A percentile compares a stretch with the other conserved stretches of the same genome.
phyloP scores from a whole-genome alignment of 2,113 vertebrate genomes.

The Eulemur rufifrons region DNA sequence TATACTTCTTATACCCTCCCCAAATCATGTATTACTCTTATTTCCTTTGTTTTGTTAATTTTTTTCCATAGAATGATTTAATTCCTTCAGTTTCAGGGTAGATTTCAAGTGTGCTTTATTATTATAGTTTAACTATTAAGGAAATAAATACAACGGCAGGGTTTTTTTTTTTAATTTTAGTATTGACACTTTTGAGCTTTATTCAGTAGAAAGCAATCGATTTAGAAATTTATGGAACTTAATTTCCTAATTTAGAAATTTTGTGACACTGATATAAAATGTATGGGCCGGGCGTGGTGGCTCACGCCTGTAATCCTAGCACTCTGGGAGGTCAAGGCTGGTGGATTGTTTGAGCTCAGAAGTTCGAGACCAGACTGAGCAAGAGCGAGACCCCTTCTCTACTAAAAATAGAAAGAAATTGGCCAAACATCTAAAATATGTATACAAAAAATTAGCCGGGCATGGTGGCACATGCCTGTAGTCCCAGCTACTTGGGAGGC shows the following conservation, averaged over 20 bases:
- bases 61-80: neutral
- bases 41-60: neutral
- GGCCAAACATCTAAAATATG: no score
- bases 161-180: neutral
- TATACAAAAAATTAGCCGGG: no score
- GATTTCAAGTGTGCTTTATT: constrained; percentile 7
- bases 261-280: neutral
- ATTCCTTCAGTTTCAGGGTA: neutral
- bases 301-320: no score
- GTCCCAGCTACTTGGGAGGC: no score
- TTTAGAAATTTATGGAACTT: neutral
- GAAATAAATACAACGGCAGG: neutral
- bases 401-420: no score
- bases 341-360: no score
- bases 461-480: no score
- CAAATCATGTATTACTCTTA: neutral
- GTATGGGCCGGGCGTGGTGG: no score
- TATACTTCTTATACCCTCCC: neutral
- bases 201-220: neutral
- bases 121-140: neutral
- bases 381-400: no score
- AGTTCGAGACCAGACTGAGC: no score
- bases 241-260: constrained; percentile 14
- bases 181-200: neutral
- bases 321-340: no score